Percentiles rank a stretch among this genome's conserved stretches.
These are phyloP conservation scores for Gambelia wislizenii DNA, from an alignment of 2,797 vertebrate species.

Conservation along the genomic window DNA sequence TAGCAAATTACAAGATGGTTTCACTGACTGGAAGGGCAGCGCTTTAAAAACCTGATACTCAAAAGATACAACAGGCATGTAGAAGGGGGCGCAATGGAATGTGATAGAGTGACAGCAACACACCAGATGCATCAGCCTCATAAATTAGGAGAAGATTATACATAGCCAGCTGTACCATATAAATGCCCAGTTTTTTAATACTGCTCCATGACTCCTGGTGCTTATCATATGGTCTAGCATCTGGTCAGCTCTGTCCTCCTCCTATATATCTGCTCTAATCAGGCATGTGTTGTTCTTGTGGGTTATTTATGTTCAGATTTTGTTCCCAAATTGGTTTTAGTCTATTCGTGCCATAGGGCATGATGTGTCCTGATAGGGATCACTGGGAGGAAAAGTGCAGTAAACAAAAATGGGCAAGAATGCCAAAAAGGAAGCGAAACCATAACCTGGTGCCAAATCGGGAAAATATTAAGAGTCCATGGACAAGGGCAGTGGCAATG, in stretches of 20 bases:
- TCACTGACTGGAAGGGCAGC: not conserved
- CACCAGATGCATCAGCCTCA: constrained; percentile 78
- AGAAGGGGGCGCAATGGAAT: constrained; percentile 25
- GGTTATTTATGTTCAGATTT: constrained; percentile 62
- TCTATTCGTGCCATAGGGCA: constrained; percentile 23
- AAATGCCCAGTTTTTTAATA: constrained; percentile 76
- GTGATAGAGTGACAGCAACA: constrained; percentile 70
- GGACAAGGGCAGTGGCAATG: not conserved
- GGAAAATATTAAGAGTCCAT: not conserved
- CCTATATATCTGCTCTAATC: constrained; percentile 73
- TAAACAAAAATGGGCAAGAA: not conserved
- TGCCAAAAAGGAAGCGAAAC: not conserved
- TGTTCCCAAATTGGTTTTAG: constrained; percentile 50
- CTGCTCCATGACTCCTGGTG: constrained; percentile 70
- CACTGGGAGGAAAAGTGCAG: too few relatives aligned
- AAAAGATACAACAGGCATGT: constrained; percentile 28
- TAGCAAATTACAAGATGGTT: constrained; percentile 26
- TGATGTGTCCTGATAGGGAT: not conserved
- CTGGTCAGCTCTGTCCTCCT: constrained; percentile 72
- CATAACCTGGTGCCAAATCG: not conserved
- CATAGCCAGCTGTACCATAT: constrained; percentile 77
- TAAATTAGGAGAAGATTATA: constrained; percentile 81
- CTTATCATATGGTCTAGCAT: constrained; percentile 80
- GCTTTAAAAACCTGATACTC: constrained; percentile 49
- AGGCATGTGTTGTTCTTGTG: constrained; percentile 50